Percentiles rank a stretch among this genome's conserved stretches.
These are phyloP conservation scores for Torymus texanus DNA, from an alignment of 2,888 invertebrate genomes.

Conservation along the genomic window DNA sequence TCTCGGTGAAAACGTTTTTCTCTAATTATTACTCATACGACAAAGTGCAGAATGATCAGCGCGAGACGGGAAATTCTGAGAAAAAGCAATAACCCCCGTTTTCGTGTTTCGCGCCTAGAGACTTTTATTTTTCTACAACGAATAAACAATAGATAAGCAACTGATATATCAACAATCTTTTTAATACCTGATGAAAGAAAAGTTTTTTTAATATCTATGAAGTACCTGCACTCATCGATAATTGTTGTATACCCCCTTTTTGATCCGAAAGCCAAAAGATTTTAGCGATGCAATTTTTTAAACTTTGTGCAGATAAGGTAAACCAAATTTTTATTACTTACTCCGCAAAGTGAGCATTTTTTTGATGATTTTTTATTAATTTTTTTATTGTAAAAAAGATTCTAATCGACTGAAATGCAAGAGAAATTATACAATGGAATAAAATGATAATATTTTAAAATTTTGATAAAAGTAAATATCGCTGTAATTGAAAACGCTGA, in stretches of 20 bases:
- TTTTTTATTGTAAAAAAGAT: constrained; percentile 2
- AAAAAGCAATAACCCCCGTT: constrained; percentile 54
- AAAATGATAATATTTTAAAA: not conserved
- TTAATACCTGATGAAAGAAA: constrained; percentile 28
- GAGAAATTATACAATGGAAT: not conserved
- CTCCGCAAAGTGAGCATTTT: not conserved
- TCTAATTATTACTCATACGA: constrained; percentile 20
- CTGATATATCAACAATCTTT: constrained; percentile 36
- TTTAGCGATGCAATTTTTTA: constrained; percentile 18
- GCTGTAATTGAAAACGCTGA: not conserved
- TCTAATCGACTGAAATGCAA: constrained; percentile 14
- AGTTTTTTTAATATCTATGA: constrained; percentile 35
- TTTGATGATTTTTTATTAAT: not conserved
- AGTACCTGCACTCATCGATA: constrained; percentile 32
- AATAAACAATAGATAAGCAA: constrained; percentile 56
- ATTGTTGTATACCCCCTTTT: constrained; percentile 5
- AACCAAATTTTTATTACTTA: not conserved
- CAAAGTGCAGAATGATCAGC: constrained; percentile 30
- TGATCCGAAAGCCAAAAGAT: constrained; percentile 29
- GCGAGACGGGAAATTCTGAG: constrained; percentile 42
- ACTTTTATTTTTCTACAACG: constrained; percentile 59
- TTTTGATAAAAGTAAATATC: constrained; percentile 19
- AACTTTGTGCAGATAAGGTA: not conserved
- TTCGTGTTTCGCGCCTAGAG: constrained; percentile 52
- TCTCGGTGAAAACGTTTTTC: constrained; percentile 34